Conservation (phyloP, 2,113 vertebrate species). For the Thomomys bottae region DNA sequence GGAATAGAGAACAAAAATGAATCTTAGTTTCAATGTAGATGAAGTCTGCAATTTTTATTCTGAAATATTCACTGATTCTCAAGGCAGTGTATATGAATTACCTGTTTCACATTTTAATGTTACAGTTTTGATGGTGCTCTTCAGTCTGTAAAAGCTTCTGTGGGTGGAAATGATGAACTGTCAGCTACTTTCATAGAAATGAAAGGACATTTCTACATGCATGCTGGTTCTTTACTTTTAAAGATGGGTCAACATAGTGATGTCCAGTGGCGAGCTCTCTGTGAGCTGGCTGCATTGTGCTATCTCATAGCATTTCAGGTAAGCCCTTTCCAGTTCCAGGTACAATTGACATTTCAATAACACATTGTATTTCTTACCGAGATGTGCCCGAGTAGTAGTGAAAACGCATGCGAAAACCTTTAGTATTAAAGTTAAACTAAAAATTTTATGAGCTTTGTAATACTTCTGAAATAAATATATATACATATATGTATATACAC, state of each 20-base stretch:
- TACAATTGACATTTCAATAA: background rate
- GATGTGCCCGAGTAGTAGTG: background rate
- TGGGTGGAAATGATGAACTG: conserved; percentile 88
- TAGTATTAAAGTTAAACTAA: background rate
- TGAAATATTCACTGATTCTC: background rate
- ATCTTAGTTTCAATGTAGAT: background rate
- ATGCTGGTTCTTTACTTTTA: conserved; percentile 92
- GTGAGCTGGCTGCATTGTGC: conserved; percentile 91
- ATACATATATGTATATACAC: no score
- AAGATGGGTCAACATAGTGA: conserved; percentile 93
- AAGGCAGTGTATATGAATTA: background rate
- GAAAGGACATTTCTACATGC: conserved; percentile 95
- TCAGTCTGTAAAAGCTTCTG: conserved; percentile 87
- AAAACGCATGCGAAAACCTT: background rate
- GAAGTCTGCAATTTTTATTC: conserved; percentile 45
- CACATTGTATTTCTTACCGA: conserved; percentile 3
- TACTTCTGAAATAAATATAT: conserved; percentile 32
- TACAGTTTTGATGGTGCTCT: conserved; percentile 93
- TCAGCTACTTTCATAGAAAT: conserved; percentile 91
- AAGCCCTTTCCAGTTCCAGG: conserved; percentile 44
- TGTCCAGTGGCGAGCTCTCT: conserved; percentile 90
- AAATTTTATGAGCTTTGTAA: background rate
- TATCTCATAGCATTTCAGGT: conserved; percentile 96
- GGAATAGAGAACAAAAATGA: conserved; percentile 1
- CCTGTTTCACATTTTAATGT: conserved; percentile 57